Conservation (phyloP, 2,888 invertebrate species). For the Latrodectus hesperus region DNA sequence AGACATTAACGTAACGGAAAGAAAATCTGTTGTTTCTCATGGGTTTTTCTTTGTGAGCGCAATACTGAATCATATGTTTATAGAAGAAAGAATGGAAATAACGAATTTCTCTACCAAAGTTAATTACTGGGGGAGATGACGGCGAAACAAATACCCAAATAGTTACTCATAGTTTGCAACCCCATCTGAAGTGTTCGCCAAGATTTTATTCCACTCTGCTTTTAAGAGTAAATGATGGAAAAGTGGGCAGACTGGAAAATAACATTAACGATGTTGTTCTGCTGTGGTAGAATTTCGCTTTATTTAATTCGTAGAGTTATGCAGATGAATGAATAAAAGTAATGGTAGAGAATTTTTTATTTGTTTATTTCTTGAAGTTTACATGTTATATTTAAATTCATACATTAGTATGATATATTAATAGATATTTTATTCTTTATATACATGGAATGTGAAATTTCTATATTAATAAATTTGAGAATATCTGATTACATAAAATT, state of each 20-base stretch:
- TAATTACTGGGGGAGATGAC: conserved; percentile 13
- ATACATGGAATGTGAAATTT: too few species aligned
- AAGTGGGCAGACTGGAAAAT: neutral
- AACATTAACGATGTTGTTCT: too few species aligned
- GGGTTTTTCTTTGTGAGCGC: conserved; percentile 3
- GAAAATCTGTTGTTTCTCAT: conserved; percentile 38
- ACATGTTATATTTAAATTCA: too few species aligned
- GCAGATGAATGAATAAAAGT: too few species aligned
- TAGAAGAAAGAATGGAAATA: conserved; percentile 23
- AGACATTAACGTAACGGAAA: conserved; percentile 25
- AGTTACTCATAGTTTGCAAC: conserved; percentile 14
- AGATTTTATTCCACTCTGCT: conserved; percentile 9
- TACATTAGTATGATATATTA: too few species aligned
- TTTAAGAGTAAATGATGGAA: conserved; percentile 27
- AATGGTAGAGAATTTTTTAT: too few species aligned
- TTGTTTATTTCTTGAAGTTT: too few species aligned
- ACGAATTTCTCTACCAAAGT: conserved; percentile 31
- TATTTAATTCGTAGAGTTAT: too few species aligned
- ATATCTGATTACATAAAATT: too few species aligned
- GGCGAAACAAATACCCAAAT: conserved; percentile 1
- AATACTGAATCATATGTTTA: neutral
- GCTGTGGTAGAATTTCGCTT: too few species aligned
- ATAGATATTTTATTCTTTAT: too few species aligned
- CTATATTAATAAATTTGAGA: too few species aligned
- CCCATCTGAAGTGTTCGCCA: conserved; percentile 5